Base-by-base conservation (phyloP, 2,797 vertebrate genomes). In the Antennarius maculatus region DNA sequence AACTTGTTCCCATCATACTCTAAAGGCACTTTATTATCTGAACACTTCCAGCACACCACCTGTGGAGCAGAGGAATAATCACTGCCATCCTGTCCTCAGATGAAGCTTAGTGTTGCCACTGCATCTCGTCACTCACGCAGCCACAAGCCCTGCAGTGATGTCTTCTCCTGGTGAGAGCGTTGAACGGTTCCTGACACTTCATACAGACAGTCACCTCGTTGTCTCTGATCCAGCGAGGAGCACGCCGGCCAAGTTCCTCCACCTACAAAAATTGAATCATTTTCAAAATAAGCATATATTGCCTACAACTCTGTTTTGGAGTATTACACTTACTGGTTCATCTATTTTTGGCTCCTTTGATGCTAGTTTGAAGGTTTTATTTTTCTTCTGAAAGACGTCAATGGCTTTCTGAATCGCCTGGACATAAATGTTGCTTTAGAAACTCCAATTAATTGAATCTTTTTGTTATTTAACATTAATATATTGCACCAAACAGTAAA, bases 91-190 rank as follows among this genome's bases (percentile, higher is more conserved):
- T 1, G 16, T 51, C 17, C 50, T 43, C 7, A n/a, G 31, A 29
- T 34, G 1, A 11, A 10, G 5, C 6, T 49, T 14, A 14, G 16
- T 8, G 49, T 16, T 16, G 15, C 5, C n/a, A 7, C 10, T 7
- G 1, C 9, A 0, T 29, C 1, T 6, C 0, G 3, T 39, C 2
- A 79, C 96, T 94, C 88, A 97, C 96, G 0, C 91, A 95, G 80
- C 96, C 96, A 0, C 96, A 98, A 28, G 96, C 96, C 6, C 96
- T 88, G 74, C 96, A 97, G 82, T 97, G 96, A 73, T 97, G 96
- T n/a, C 96, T 89, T 0, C 96, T 87, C 31, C 95, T 92, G 0
- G 69, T 94, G 74, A 97, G 87, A 1, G 95, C 85, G 0, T 94
- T 95, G 89, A 98, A 97, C 39, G 93, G 92, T 58, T 95, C 95